phyloP scores from a whole-genome alignment of 2,113 vertebrate genomes.

The Plecturocebus donacophilus region DNA sequence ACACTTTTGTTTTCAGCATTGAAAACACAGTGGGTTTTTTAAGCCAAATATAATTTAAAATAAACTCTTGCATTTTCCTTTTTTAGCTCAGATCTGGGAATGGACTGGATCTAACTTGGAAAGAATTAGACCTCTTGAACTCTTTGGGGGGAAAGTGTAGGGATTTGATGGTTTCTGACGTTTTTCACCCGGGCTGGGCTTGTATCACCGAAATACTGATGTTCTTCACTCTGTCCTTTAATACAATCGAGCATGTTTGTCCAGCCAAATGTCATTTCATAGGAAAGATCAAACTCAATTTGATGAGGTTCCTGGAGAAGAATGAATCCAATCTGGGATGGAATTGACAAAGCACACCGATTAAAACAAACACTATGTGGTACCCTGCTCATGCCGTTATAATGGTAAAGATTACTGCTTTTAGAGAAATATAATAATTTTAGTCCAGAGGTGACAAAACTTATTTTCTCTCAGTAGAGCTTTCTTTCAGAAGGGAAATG shows the following conservation, averaged over 20 bases:
- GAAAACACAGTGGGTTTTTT: slow-evolving; percentile 40
- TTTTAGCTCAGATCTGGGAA: slow-evolving; percentile 63
- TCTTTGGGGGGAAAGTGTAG: not conserved
- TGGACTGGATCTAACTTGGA: slow-evolving; percentile 56
- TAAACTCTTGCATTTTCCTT: slow-evolving; percentile 52
- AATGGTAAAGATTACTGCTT: slow-evolving; percentile 85
- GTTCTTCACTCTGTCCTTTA: slow-evolving; percentile 81
- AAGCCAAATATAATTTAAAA: slow-evolving; percentile 69
- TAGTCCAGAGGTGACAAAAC: slow-evolving; percentile 83
- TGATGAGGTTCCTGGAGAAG: slow-evolving; percentile 81
- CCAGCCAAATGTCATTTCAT: slow-evolving; percentile 82
- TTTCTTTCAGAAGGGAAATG: slow-evolving; percentile 82
- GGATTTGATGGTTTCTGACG: slow-evolving; percentile 52
- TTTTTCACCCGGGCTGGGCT: slow-evolving; percentile 61
- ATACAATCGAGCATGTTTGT: slow-evolving; percentile 37
- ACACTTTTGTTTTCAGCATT: slow-evolving; percentile 43
- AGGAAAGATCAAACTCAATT: slow-evolving; percentile 82
- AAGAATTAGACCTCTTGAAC: slow-evolving; percentile 67
- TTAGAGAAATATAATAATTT: slow-evolving; percentile 81
- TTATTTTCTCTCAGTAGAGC: slow-evolving; percentile 82
- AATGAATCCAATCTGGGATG: slow-evolving; percentile 81
- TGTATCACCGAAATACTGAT: slow-evolving; percentile 34
- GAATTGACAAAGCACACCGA: slow-evolving; percentile 78
- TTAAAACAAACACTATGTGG: slow-evolving; percentile 78
- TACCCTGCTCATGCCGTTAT: slow-evolving; percentile 75